These are phyloP conservation scores for Pedicia rivosa DNA, from an alignment of 2,888 invertebrate species.

Conservation along the genomic window DNA sequence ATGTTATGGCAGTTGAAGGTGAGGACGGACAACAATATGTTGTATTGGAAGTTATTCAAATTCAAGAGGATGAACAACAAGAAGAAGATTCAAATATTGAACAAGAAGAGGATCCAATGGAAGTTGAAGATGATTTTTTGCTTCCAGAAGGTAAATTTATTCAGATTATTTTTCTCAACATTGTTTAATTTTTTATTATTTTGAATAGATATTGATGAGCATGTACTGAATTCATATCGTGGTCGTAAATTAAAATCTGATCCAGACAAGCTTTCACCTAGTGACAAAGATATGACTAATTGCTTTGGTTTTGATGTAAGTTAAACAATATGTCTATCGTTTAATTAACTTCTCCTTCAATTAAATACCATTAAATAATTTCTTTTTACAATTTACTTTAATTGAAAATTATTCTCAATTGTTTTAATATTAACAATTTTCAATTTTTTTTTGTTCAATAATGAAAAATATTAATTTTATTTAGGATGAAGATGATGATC, in stretches of 20 bases:
- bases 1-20: constrained; percentile 49
- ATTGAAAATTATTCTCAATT: no score
- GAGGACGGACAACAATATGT: constrained; percentile 72
- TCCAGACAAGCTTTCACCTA: constrained; percentile 1
- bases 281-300: constrained; percentile 51
- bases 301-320: constrained; percentile 74
- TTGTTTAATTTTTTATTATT: constrained; percentile 1
- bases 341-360: no score
- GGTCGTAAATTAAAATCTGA: constrained; percentile 20
- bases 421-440: constrained; percentile 3
- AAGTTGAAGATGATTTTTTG: constrained; percentile 28
- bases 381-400: no score
- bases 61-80: constrained; percentile 49
- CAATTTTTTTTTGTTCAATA: background rate
- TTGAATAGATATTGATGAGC: constrained; percentile 28
- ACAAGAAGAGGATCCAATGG: constrained; percentile 28
- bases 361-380: no score
- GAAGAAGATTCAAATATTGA: constrained; percentile 20
- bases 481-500: constrained; percentile 18
- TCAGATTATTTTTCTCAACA: background rate
- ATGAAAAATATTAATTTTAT: constrained; percentile 8
- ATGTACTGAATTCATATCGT: constrained; percentile 30
- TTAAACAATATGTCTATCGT: no score
- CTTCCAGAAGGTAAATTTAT: constrained; percentile 20
- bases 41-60: constrained; percentile 76